Percentiles rank a stretch among this genome's conserved stretches.
phyloP scores from a whole-genome alignment of 2,797 vertebrate species.

The Amniataba percoides region DNA sequence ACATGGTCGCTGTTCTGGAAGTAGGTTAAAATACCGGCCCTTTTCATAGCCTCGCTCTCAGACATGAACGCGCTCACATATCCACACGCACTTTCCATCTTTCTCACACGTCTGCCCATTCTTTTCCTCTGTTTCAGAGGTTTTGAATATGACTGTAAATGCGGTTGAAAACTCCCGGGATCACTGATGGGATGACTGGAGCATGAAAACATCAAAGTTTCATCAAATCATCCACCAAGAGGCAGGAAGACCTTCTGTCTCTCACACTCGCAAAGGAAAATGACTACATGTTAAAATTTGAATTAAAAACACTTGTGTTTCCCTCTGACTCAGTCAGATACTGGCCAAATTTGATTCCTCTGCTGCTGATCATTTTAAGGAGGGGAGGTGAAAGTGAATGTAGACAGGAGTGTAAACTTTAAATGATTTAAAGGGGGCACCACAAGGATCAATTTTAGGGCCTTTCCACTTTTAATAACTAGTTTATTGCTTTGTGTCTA shows the following conservation, averaged over 20 bases:
- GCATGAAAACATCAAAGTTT: slow-evolving; percentile 76
- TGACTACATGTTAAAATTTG: neutral
- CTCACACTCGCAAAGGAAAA: slow-evolving; percentile 18
- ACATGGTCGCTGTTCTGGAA: slow-evolving; percentile 60
- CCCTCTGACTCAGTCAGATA: neutral
- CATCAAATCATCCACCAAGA: slow-evolving; percentile 53
- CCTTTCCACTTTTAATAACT: too few relatives aligned
- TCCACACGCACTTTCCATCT: neutral
- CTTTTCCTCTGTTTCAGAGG: slow-evolving; percentile 37
- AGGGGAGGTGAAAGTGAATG: too few relatives aligned
- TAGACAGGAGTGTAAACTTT: neutral
- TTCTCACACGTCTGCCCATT: slow-evolving; percentile 33
- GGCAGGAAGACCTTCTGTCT: slow-evolving; percentile 4
- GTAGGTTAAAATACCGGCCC: slow-evolving; percentile 69
- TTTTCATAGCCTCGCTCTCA: slow-evolving; percentile 27
- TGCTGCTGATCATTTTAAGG: too few relatives aligned
- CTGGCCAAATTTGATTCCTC: too few relatives aligned
- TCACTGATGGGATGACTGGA: slow-evolving; percentile 61
- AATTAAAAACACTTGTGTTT: neutral
- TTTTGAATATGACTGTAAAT: slow-evolving; percentile 58
- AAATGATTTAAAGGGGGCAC: too few relatives aligned
- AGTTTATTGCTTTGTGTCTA: too few relatives aligned
- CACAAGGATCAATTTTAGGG: too few relatives aligned
- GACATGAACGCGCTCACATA: neutral
- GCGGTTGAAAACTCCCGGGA: slow-evolving; percentile 56